phyloP scores from a whole-genome alignment of 2,113 vertebrate genomes.

The Cyphomyrus discorhynchus region DNA sequence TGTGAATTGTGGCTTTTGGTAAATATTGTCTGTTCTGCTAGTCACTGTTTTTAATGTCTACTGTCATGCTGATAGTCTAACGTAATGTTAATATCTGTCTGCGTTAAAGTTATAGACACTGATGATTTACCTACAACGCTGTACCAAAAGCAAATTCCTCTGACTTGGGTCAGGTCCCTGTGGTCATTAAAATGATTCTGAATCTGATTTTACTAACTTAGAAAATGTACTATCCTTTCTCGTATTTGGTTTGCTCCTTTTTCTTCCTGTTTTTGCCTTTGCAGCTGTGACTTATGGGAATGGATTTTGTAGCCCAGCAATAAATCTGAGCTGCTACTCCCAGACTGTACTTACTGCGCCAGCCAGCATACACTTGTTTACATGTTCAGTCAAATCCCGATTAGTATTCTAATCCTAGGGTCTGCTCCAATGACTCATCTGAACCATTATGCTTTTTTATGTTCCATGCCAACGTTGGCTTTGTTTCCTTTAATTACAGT shows the following conservation, averaged over 20 bases:
- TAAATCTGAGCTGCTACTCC: slow-evolving; percentile 36
- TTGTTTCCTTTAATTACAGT: slow-evolving; percentile 60
- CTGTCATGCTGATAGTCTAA: not conserved
- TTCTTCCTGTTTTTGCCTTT: slow-evolving; percentile 28
- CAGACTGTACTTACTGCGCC: slow-evolving; percentile 45
- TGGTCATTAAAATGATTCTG: not conserved
- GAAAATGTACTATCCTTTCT: not conserved
- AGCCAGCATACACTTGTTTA: slow-evolving; percentile 47
- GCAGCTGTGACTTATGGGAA: slow-evolving; percentile 16
- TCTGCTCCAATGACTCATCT: slow-evolving; percentile 54
- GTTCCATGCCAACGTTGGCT: slow-evolving; percentile 54
- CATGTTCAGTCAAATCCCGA: slow-evolving; percentile 51
- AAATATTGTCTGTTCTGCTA: not conserved
- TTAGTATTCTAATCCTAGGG: slow-evolving; percentile 56
- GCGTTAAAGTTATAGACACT: not conserved
- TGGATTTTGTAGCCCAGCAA: slow-evolving; percentile 10
- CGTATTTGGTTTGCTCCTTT: slow-evolving; percentile 29
- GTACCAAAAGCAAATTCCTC: not conserved
- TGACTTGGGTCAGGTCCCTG: not conserved
- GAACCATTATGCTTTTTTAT: slow-evolving; percentile 49
- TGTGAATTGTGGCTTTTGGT: not conserved
- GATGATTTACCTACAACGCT: not conserved
- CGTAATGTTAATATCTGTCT: not conserved
- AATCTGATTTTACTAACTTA: not conserved
- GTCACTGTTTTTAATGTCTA: not conserved